These are phyloP conservation scores for Anas platyrhynchos DNA, from an alignment of 2,113 vertebrate genomes.

Conservation along the genomic window DNA sequence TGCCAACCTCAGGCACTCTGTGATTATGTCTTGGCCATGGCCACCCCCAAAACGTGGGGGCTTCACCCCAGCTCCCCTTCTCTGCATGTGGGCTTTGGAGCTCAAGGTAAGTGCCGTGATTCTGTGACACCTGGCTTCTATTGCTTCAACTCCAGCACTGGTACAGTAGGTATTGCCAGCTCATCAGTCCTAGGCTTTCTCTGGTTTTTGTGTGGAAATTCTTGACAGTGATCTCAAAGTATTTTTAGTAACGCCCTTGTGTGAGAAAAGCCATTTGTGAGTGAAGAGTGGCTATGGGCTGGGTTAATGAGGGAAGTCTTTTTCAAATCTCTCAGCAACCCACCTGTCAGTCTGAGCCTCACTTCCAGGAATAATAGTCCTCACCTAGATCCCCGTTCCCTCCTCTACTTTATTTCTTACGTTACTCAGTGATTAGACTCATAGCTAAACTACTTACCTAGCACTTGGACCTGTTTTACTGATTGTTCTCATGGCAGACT, in stretches of 20 bases:
- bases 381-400: background rate
- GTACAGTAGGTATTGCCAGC: background rate
- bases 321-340: fast-evolving
- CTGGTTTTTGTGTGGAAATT: background rate
- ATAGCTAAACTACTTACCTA: background rate
- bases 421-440: background rate
- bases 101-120: background rate
- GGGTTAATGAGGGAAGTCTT: background rate
- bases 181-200: background rate
- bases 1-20: background rate
- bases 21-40: background rate
- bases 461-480: background rate
- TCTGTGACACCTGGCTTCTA: background rate
- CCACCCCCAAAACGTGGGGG: background rate
- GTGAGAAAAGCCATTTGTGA: background rate
- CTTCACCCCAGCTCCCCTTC: background rate
- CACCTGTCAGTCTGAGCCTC: background rate
- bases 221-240: background rate
- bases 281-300: fast-evolving
- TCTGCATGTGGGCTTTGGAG: background rate
- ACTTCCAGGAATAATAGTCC: background rate
- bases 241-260: background rate
- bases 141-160: background rate
- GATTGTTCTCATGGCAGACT: background rate
- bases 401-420: background rate